Conservation (phyloP, 37 sponge, comb jelly and placozoan genomes). For the Crambe crambe region DNA sequence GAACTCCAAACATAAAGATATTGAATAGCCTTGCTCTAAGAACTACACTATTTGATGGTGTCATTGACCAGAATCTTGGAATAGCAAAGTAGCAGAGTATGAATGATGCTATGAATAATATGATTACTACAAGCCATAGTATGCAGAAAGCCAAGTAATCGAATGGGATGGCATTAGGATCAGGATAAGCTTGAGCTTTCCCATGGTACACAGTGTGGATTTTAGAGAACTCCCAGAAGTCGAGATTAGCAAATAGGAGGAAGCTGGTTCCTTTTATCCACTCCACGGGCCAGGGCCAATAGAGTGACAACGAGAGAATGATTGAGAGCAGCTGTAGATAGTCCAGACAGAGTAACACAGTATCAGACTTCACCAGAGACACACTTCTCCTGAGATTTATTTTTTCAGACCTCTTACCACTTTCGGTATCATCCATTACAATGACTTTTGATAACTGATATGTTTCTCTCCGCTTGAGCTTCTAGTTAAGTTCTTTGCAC, state of each 20-base stretch:
- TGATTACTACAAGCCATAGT: background rate
- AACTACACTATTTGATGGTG: background rate
- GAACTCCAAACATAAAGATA: background rate
- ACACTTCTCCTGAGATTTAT: background rate
- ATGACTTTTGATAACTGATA: too few species aligned
- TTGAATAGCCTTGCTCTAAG: background rate
- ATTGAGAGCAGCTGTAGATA: background rate
- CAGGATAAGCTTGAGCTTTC: background rate
- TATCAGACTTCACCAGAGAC: background rate
- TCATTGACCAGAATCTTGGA: background rate
- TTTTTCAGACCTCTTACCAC: too few species aligned
- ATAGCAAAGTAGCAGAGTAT: background rate
- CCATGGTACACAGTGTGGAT: background rate
- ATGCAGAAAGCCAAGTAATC: background rate
- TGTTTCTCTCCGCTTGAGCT: too few species aligned
- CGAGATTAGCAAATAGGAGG: background rate
- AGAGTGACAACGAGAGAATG: background rate
- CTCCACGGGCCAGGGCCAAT: background rate
- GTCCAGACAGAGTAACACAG: background rate
- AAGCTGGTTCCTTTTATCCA: background rate
- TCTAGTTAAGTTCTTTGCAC: too few species aligned
- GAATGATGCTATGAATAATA: background rate
- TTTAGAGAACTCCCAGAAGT: constrained; percentile 1
- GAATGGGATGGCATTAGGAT: background rate
- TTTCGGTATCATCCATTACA: too few species aligned